Base-by-base conservation (phyloP, 2,888 invertebrate species). In the Pachliopta kotzebuea region DNA sequence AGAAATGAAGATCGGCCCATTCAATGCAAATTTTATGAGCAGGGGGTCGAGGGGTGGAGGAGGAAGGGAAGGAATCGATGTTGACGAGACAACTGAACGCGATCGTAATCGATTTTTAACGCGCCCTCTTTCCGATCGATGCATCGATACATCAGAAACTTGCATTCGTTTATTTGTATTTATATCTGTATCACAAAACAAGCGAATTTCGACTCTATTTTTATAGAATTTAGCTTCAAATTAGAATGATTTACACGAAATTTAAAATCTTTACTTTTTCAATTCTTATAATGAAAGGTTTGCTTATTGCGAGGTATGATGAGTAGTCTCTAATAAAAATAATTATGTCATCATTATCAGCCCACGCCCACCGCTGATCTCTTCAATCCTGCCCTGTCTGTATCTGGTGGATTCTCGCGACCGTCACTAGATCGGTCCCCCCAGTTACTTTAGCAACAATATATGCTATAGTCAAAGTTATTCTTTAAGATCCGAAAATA, bases 11-110 rank as follows among this genome's bases (percentile, higher is more conserved):
- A 66, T 67, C 21, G 68, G 57, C 26, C 69, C 71, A 76, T 76
- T 76, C 68, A 74, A 76, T 76, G 76, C 74, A 72, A 76, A 76
- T 76, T 53, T 53, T 29, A 57, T 57, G 54, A 61, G 66, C 68
- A n/a, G n/a, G n/a, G n/a, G n/a, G 67, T 68, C 64, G 70, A 69
- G 67, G 69, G 69, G 63, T 69, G 68, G 60, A 67, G 62, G 26
- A 56, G 60, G 57, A 14, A 11, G 37, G 54, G 56, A 66, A 14
- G 45, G 49, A 20, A 59, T 65, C 55, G 69, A 67, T 69, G 67
- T 67, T 54, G 45, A 62, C 54, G 54, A 29, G 67, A 67, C 64
- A 65, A 54, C 61, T 63, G 50, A 62, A 68, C 63, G 56, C 49
- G 67, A 67, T 65, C 42, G 50, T 67, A 63, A 69, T 69, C 66